These are phyloP conservation scores for Aurelia sp. DNA, from an alignment of 30 jellyfish, hydroid and myxozoan species.

Conservation along the genomic window DNA sequence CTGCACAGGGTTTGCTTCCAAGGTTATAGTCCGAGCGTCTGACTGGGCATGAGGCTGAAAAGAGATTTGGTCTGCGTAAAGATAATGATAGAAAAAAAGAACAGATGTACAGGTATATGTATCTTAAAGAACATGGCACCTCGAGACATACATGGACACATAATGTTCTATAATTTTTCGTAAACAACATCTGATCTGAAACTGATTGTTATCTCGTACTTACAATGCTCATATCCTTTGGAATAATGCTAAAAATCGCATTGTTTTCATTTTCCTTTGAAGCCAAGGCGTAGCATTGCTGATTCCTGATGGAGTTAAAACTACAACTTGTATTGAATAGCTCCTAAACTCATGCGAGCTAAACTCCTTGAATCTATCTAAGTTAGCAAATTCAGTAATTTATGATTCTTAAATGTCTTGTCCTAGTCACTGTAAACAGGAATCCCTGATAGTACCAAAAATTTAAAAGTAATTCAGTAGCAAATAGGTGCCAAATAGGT, in stretches of 20 bases:
- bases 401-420: too few relatives aligned
- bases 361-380: too few relatives aligned
- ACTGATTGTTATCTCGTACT: background rate
- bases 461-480: background rate
- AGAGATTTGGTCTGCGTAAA: too few relatives aligned
- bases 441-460: background rate
- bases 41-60: background rate
- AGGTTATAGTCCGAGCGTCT: background rate
- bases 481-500: background rate
- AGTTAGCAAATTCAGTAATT: too few relatives aligned
- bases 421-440: background rate
- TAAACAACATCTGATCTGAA: background rate
- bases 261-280: background rate
- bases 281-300: background rate
- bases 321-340: too few relatives aligned
- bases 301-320: too few relatives aligned
- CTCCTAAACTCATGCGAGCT: too few relatives aligned
- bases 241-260: background rate
- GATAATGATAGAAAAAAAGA: too few relatives aligned
- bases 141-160: background rate
- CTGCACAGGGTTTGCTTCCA: slow-evolving; percentile 9
- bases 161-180: background rate
- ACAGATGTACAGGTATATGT: background rate
- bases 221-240: background rate
- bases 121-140: background rate